Percentiles rank a stretch among this genome's conserved stretches.
Evolutionary conservation across 37 sponge, comb jelly and placozoan species (phyloP).

Genomic region (Aphrocallistes beatrix): DNA sequence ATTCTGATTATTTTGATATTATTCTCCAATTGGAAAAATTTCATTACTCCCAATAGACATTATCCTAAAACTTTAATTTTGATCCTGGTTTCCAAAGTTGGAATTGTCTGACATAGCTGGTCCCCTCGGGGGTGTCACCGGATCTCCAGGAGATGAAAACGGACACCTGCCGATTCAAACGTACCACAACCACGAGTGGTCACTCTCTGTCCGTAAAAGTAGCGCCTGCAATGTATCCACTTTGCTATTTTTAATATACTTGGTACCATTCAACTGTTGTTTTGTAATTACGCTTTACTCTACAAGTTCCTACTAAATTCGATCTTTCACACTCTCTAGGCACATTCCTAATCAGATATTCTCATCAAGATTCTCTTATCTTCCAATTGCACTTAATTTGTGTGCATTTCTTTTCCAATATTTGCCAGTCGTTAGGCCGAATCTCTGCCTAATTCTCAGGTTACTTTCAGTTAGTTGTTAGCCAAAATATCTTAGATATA

Average conservation of each 20-base stretch:
- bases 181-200: no score
- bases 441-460: no score
- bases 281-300: background rate
- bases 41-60: background rate
- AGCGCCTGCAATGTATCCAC: no score
- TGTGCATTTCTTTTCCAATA: background rate
- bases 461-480: no score
- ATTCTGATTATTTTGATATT: background rate
- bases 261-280: no score
- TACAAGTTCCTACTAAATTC: background rate
- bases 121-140: no score
- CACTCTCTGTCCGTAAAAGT: no score
- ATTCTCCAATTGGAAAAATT: background rate
- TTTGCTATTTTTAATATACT: no score
- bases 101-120: background rate
- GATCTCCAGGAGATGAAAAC: no score
- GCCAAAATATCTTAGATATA: no score
- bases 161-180: no score
- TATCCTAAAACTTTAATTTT: background rate
- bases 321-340: conserved; percentile 19
- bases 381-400: background rate
- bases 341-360: conserved; percentile 11
- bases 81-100: background rate
- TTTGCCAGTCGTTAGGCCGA: background rate
- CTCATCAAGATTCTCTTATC: background rate